Evolutionary conservation across 2,888 invertebrate species (phyloP).

Genomic region (Lagria hirta): DNA sequence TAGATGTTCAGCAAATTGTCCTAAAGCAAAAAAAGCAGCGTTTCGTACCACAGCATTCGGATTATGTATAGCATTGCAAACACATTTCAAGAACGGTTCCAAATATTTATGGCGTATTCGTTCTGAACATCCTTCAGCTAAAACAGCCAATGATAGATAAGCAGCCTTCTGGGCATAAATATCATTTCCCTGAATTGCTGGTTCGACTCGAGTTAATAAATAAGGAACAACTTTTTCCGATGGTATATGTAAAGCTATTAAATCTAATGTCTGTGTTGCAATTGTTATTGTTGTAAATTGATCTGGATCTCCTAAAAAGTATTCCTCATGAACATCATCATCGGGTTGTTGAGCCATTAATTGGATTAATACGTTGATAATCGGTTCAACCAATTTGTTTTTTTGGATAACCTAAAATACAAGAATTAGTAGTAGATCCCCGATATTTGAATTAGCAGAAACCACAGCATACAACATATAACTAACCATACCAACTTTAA

Average conservation of each 20-base stretch:
- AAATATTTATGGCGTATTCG: slow-evolving; percentile 72
- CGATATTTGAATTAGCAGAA: too few relatives aligned
- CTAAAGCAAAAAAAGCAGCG: slow-evolving; percentile 76
- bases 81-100: slow-evolving; percentile 66
- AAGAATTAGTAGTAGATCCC: too few relatives aligned
- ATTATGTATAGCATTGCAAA: slow-evolving; percentile 70
- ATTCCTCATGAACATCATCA: slow-evolving; percentile 65
- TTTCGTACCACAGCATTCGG: slow-evolving; percentile 66
- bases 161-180: slow-evolving; percentile 69
- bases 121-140: slow-evolving; percentile 78
- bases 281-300: slow-evolving; percentile 65
- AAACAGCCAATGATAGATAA: slow-evolving; percentile 71
- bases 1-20: slow-evolving; percentile 78
- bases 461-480: too few relatives aligned
- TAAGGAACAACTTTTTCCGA: slow-evolving; percentile 75
- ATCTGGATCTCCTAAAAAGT: slow-evolving; percentile 64
- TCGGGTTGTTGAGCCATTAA: slow-evolving; percentile 67
- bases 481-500: too few relatives aligned
- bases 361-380: slow-evolving; percentile 66
- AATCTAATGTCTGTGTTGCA: slow-evolving; percentile 73
- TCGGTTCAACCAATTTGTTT: slow-evolving; percentile 69
- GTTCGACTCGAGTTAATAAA: slow-evolving; percentile 65
- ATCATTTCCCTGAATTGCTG: slow-evolving; percentile 63
- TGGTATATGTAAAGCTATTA: slow-evolving; percentile 71
- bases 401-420: slow-evolving; percentile 59